Base-by-base conservation (phyloP, 1,140 invertebrate species). In the Hycleus cichorii region DNA sequence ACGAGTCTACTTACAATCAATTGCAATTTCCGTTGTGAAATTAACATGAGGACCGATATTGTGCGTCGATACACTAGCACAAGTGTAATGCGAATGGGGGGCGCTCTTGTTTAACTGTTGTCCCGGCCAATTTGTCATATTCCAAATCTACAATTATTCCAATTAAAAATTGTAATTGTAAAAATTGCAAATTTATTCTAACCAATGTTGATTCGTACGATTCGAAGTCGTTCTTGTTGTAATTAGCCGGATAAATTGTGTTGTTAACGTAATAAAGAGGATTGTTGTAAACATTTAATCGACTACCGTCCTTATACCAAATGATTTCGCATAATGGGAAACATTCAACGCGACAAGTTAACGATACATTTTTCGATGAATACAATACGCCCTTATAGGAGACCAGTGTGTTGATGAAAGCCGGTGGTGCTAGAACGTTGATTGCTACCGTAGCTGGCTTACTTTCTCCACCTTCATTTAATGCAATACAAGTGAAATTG, bases 331-430 rank as follows among this genome's bases (percentile, higher is more conserved):
- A 95, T 8, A 88, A 77, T 0, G 92, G 91, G 4, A 84, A 89
- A 71, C 92, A 95, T 70, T 95, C 91, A 18, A 95, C 88, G 62
- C 89, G 83, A 72, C 92, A 95, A 4, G 87, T 87, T 7, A 94
- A 79, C 49, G 82, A 89, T 43, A 93, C 86, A 66, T 88, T 85
- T 81, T 78, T 8, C 82, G 81, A 55, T 10, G 63, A 67, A 84
- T 87, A 72, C 84, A 87, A 7, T 88, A 78, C 24, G 82, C 88
- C n/a, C 89, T 91, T 59, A 82, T 84, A 75, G 89, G 90, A 1
- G 85, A 86, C 83, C 54, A 93, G 81, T 40, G 87, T 84, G 63
- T 86, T 85, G 58, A 94, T 93, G 73, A 94, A 92, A 47, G 86
- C 83, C 12, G 91, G 92, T 8, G 89, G 86, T 42, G 90, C 91